phyloP scores from a whole-genome alignment of 2,113 vertebrate species.

The Chinchilla lanigera region DNA sequence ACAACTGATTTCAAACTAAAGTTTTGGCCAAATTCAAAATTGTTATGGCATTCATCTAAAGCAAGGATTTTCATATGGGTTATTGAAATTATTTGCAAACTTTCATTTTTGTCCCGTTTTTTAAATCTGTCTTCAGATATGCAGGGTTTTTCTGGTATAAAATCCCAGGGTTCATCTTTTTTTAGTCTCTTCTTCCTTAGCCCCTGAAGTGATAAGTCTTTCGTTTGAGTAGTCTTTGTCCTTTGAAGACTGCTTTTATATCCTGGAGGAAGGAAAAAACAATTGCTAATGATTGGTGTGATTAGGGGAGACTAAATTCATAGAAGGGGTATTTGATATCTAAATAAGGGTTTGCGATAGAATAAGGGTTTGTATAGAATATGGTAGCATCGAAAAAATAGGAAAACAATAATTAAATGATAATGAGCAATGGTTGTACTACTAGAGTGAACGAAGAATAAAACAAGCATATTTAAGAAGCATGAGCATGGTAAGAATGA shows the following conservation, averaged over 20 bases:
- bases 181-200: constrained; percentile 56
- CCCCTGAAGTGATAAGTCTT: constrained; percentile 42
- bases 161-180: constrained; percentile 36
- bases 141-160: constrained; percentile 26
- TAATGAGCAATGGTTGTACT: background rate
- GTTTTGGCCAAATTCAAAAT: constrained; percentile 67
- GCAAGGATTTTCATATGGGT: constrained; percentile 74
- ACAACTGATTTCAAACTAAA: constrained; percentile 75
- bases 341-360: background rate
- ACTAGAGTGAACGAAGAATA: background rate
- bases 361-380: constrained; percentile 10
- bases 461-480: background rate
- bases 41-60: constrained; percentile 73
- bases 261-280: constrained; percentile 36
- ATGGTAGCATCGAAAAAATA: background rate
- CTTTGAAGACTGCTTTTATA: constrained; percentile 54
- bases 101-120: constrained; percentile 50
- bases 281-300: background rate
- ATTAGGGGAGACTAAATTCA: background rate
- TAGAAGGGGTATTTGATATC: background rate
- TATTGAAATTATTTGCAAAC: constrained; percentile 62
- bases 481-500: background rate
- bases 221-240: constrained; percentile 69
- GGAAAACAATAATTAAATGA: background rate
- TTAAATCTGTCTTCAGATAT: constrained; percentile 30